Evolutionary conservation across 2,113 vertebrate species (phyloP), one percentile per base, ranked within the genome.

Genomic region (Xiphias gladius): DNA sequence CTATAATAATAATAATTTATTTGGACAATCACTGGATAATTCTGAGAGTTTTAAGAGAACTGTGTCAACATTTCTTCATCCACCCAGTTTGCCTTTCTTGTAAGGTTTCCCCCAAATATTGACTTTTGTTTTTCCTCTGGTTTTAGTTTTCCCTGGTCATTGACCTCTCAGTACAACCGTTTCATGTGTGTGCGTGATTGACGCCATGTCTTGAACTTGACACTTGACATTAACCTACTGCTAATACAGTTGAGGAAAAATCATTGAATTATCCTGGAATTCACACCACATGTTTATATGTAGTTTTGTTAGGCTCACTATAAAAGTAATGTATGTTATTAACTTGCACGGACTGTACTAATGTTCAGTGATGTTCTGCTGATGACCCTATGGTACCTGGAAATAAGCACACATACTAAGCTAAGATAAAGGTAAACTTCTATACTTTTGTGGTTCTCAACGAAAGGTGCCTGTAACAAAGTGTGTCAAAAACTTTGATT

Each of bases 181-280:
- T 64, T 20, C 35, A 19, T 79, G 57, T 71, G 74, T 80, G 77
- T 59, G 41, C 7, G 5, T 71, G 80, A 83, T 50, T 35, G 63
- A 73, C 75, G 62, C 68, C 10, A n/a, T 61, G 75, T 80, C 69
- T 66, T 5, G 58, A 39, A 64, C 72, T 70, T 86, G 75, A 87
- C 78, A 76, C 64, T 65, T 92, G 32, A 75, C 90, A 90, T 86
- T 90, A 80, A 88, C 84, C 39, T 11, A 39, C 58, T 63, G 84
- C 55, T 85, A 71, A 78, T 84, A 46, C 46, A 72, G 54, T 3
- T 4, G 22, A 67, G 76, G 4, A 46, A 54, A 64, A 64, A 57
- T n/a, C 0, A 30, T 62, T 30, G 1, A 32, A 72, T 30, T 52
- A 35, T 46, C 6, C 48, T 46, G 22, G 32, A 69, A 70, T 54